Evolutionary conservation across 1,140 invertebrate species (phyloP), one percentile per base, ranked within the genome.

Genomic region (Argopecten irradians): DNA sequence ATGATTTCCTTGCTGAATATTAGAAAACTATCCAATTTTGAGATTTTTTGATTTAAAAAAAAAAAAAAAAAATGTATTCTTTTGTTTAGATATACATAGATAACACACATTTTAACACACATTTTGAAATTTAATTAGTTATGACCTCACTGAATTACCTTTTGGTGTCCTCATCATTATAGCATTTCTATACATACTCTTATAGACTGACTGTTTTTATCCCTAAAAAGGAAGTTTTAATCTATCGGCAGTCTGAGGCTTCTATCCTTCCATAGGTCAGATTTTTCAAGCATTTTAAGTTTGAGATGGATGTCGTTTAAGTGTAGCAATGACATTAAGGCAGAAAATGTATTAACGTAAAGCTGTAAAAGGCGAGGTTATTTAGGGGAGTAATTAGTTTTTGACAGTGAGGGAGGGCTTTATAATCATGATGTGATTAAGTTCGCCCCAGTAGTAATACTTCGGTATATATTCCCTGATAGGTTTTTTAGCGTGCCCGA

Each of bases 371-470:
- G 22, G 55, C 55, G 55, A 71, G 55, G 55, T 71, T 71, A 71
- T 71, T 71, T 71, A 28, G 22, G 55, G n/a, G 55, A 71, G 55
- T 71, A 71, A 71, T 71, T n/a, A 71, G 55, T 71, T 5, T 71
- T 71, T 71, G 55, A 28, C 55, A 71, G 55, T 71, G 55, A 71
- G 16, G 55, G 55, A 71, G n/a, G 22, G n/a, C 55, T 71, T 71
- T 71, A 71, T 71, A 71, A 71, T 71, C 55, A 71, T 71, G 55
- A 71, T 71, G 55, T 71, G 28, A 71, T 71, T 71, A 71, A 71
- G n/a, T 46, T n/a, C 8, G 5, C 55, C 55, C 55, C 16, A 3
- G n/a, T 71, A n/a, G 55, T 71, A 71, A 71, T 71, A 71, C 55
- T n/a, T 71, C 28, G n/a, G 14, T 71, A n/a, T n/a, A n/a, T 71